Conservation (phyloP, 2,797 vertebrate genomes). For the Micropoecilia bifurca region DNA sequence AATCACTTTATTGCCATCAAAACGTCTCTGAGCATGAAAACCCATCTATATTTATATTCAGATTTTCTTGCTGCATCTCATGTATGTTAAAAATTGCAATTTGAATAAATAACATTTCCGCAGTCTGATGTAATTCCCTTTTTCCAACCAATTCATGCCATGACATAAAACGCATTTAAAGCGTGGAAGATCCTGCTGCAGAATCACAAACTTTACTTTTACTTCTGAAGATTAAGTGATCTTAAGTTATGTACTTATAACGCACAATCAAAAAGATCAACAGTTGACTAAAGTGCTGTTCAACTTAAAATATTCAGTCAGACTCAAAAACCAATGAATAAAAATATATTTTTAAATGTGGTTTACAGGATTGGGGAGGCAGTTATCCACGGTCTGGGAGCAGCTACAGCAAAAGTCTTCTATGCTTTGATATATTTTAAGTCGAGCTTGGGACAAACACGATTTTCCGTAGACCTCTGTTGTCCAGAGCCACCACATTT, state of each 20-base stretch:
- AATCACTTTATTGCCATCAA: constrained; percentile 55
- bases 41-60: constrained; percentile 60
- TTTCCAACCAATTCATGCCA: constrained; percentile 19
- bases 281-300: background rate
- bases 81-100: constrained; percentile 57
- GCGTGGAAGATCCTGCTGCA: constrained; percentile 21
- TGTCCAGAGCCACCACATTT: background rate
- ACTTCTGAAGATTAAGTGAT: constrained; percentile 4
- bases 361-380: background rate
- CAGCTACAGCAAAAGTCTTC: background rate
- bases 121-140: constrained; percentile 40
- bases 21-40: constrained; percentile 49
- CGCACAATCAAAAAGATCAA: background rate
- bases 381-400: background rate
- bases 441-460: background rate
- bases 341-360: background rate
- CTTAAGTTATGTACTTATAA: background rate
- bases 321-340: background rate
- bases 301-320: background rate
- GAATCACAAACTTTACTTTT: constrained; percentile 18
- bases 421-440: background rate
- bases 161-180: constrained; percentile 23
- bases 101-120: constrained; percentile 51
- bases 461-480: background rate
- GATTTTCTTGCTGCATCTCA: constrained; percentile 57